These are phyloP conservation scores for Sprattus sprattus DNA, from an alignment of 2,113 vertebrate species.

Conservation along the genomic window DNA sequence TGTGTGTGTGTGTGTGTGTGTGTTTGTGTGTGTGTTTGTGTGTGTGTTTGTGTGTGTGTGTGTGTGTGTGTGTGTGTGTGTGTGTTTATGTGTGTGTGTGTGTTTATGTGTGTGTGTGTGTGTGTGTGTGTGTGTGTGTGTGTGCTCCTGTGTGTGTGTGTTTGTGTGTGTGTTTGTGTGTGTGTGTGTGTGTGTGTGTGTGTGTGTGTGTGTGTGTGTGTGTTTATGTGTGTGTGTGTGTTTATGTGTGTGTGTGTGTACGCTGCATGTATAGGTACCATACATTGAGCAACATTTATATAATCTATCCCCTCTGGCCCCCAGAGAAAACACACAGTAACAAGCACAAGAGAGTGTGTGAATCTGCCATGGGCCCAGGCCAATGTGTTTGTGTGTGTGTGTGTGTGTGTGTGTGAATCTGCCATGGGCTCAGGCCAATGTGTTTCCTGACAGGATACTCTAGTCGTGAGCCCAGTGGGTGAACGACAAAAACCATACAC, in stretches of 20 bases:
- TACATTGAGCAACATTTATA: neutral
- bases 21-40: neutral
- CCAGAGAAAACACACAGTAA: neutral
- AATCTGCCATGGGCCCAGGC: conserved; percentile 50
- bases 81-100: neutral
- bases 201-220: neutral
- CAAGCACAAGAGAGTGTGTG: conserved; percentile 20
- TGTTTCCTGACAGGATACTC: conserved; percentile 71
- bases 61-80: no score
- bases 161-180: no score
- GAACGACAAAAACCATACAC: conserved; percentile 49
- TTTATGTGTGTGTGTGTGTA: no score
- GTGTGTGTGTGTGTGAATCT: conserved; percentile 44
- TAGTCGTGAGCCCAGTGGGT: conserved; percentile 55
- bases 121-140: no score
- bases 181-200: no score
- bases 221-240: neutral
- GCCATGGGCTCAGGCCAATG: conserved; percentile 50
- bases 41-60: neutral
- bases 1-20: neutral
- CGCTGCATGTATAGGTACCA: neutral
- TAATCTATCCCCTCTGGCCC: neutral
- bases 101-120: no score
- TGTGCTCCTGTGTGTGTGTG: neutral
- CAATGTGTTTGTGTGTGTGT: conserved; percentile 63